Evolutionary conservation across 2,888 invertebrate species (phyloP).

Genomic region (Eudemis profundana): DNA sequence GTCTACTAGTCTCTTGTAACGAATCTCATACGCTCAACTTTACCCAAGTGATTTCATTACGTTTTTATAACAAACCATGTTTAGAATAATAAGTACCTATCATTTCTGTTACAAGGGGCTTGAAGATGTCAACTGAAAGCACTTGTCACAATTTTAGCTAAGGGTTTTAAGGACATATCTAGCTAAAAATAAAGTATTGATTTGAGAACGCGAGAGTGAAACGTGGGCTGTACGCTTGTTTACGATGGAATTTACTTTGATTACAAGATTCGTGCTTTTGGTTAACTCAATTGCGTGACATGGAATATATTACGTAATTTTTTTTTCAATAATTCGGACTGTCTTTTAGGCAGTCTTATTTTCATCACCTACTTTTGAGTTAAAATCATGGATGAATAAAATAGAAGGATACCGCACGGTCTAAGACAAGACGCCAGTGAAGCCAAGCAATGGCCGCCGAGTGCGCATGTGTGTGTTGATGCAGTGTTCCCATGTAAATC

Average conservation of each 20-base stretch:
- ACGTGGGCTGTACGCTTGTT: slow-evolving; percentile 14
- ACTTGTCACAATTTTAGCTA: slow-evolving; percentile 24
- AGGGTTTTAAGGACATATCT: slow-evolving; percentile 17
- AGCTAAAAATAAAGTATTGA: slow-evolving; percentile 27
- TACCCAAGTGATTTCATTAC: slow-evolving; percentile 14
- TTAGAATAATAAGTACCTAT: slow-evolving; percentile 26
- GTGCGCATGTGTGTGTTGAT: no score
- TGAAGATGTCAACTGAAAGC: slow-evolving; percentile 29
- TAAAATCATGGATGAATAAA: no score
- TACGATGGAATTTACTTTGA: neutral
- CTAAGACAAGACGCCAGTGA: no score
- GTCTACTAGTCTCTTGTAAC: slow-evolving; percentile 30
- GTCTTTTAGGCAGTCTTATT: no score
- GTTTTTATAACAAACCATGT: slow-evolving; percentile 29
- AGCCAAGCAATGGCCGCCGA: no score
- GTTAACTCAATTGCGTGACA: neutral
- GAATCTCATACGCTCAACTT: slow-evolving; percentile 15
- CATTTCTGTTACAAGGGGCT: slow-evolving; percentile 21
- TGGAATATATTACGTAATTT: no score
- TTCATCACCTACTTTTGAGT: no score
- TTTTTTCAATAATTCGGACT: no score
- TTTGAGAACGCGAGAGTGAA: slow-evolving; percentile 8
- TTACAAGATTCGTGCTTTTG: neutral
- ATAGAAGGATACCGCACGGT: no score
- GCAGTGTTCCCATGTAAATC: no score